phyloP scores from a whole-genome alignment of 2,888 invertebrate genomes.

The Tipula unca region DNA sequence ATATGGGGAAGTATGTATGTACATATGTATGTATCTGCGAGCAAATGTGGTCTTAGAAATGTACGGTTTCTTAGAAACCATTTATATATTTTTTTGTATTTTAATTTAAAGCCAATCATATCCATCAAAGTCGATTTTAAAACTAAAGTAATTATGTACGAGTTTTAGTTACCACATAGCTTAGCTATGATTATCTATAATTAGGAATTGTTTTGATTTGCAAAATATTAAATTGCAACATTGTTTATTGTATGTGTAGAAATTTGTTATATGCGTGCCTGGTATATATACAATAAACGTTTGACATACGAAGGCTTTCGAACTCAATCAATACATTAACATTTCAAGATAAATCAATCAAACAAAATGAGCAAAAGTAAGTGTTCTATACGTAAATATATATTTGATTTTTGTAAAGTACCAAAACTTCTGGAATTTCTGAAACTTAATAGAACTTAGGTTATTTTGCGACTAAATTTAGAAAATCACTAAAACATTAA shows the following conservation, averaged over 20 bases:
- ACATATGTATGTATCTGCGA: neutral
- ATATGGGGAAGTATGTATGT: neutral
- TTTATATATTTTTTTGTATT: neutral
- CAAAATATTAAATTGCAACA: neutral
- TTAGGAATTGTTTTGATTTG: neutral
- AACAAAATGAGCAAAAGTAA: too few relatives aligned
- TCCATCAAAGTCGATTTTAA: neutral
- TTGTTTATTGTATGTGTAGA: neutral
- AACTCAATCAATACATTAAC: too few relatives aligned
- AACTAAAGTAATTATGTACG: neutral
- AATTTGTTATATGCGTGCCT: too few relatives aligned
- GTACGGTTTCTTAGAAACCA: neutral
- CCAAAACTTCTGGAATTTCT: too few relatives aligned
- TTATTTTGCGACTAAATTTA: too few relatives aligned
- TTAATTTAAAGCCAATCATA: neutral
- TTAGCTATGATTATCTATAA: neutral
- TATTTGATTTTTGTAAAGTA: too few relatives aligned
- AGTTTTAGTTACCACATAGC: neutral
- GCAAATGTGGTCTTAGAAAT: neutral
- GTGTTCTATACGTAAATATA: too few relatives aligned
- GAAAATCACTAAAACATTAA: too few relatives aligned
- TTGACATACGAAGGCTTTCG: too few relatives aligned
- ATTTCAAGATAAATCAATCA: too few relatives aligned
- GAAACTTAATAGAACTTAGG: too few relatives aligned
- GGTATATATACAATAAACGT: too few relatives aligned